Evolutionary conservation across 2,888 invertebrate species (phyloP), one percentile per base, ranked within the genome.

Genomic region (Phalera bucephala): DNA sequence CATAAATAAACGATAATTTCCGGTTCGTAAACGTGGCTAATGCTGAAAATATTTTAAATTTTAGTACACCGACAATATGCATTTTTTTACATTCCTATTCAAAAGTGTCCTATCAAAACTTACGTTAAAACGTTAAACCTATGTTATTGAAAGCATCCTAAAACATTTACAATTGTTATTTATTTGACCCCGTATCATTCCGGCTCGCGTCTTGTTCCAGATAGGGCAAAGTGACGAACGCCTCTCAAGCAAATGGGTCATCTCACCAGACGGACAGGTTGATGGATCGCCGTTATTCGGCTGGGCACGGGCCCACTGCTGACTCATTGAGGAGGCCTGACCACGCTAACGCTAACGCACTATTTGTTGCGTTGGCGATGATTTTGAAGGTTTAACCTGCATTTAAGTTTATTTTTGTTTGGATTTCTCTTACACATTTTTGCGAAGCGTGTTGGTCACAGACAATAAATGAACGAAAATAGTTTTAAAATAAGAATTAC

Each of bases 251-350:
- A 61, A 60, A 54, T 45, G 52, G 70, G 63, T 61, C 70, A 64
- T 66, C 64, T 52, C 40, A 50, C 58, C 62, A 45, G 56, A 57
- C 41, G 48, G 73, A 69, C 72, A 72, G 69, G 42, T 66, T 72
- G 73, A 72, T 73, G 66, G 71, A 72, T 72, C 52, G 60, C 56
- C 46, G 31, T 51, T 45, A 45, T 48, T 46, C 45, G 33, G 45
- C 28, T 33, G 45, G 12, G 10, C 15, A 33, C 40, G 38, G 31
- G 45, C 21, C 47, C 42, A 30, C 47, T 54, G 71, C 72, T 66
- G 72, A 71, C 64, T 72, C 72, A 72, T 66, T 54, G 56, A 33
- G 39, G 34, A 49, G 50, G 57, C 56, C 63, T 69, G 69, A 64
- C 53, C 49, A 61, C 63, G 51, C 52, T 47, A 55, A 50, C 37